Conservation (phyloP, 2,888 invertebrate species). For the Cryptocephalus primarius region DNA sequence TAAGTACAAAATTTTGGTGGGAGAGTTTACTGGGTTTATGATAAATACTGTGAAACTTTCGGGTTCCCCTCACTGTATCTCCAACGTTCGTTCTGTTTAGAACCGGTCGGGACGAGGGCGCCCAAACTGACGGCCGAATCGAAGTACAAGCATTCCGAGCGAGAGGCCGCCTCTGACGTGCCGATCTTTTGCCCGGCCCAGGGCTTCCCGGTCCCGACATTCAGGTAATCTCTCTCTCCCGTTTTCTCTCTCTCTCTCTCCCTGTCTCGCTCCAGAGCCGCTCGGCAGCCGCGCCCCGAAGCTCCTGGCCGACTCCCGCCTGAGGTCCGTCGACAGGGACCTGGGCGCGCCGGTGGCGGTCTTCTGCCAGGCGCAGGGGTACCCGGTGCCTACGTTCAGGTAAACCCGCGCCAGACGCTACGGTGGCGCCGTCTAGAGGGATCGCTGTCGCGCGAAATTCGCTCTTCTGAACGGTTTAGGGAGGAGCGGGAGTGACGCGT, state of each 20-base stretch:
- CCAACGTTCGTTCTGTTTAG: constrained; percentile 19
- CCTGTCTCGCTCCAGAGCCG: background rate
- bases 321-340: constrained; percentile 25
- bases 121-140: constrained; percentile 28
- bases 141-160: constrained; percentile 11
- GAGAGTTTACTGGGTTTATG: no score
- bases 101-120: constrained; percentile 36
- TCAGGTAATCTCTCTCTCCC: constrained; percentile 33
- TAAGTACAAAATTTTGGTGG: no score
- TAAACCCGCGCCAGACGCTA: background rate
- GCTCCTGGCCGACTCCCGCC: constrained; percentile 26
- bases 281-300: constrained; percentile 50
- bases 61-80: no score
- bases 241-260: background rate
- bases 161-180: constrained; percentile 5
- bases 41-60: no score
- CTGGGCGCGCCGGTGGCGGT: constrained; percentile 22
- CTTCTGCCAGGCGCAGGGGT: constrained; percentile 46
- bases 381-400: constrained; percentile 45
- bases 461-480: no score
- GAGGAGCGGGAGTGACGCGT: no score
- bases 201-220: constrained; percentile 45
- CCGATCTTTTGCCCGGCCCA: constrained; percentile 45
- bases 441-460: no score
- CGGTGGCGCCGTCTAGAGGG: no score